phyloP scores from a whole-genome alignment of 2,888 invertebrate species.

The Campoletis raptor region DNA sequence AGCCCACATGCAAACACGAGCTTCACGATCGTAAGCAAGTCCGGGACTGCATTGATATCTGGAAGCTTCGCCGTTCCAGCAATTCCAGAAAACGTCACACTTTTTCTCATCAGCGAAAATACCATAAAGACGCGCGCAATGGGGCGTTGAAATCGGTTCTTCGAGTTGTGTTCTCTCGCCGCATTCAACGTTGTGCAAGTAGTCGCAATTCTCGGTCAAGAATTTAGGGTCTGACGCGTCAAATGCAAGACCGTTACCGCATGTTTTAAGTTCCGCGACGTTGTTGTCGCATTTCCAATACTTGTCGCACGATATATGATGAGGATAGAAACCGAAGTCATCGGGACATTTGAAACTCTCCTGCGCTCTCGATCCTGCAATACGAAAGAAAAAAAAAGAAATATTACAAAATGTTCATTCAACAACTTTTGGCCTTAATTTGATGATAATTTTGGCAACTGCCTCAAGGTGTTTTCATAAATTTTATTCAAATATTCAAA shows the following conservation, averaged over 20 bases:
- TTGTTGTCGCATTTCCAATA: conserved; percentile 98
- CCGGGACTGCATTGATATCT: conserved; percentile 98
- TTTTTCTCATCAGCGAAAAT: conserved; percentile 95
- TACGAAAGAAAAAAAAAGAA: conserved; percentile 46
- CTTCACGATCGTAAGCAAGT: conserved; percentile 96
- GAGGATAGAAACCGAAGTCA: conserved; percentile 97
- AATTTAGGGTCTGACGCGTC: conserved; percentile 95
- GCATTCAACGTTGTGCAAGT: conserved; percentile 97
- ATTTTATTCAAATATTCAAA: not conserved
- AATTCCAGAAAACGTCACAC: conserved; percentile 98
- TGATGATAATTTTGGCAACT: not conserved
- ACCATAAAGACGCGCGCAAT: conserved; percentile 95
- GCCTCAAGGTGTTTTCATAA: not conserved
- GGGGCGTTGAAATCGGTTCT: conserved; percentile 93
- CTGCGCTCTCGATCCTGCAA: conserved; percentile 87
- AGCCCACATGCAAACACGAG: conserved; percentile 98
- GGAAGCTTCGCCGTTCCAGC: conserved; percentile 98
- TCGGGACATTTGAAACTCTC: conserved; percentile 97
- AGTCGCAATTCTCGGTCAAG: conserved; percentile 97
- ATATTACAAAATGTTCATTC: not conserved
- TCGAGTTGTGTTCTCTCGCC: conserved; percentile 95
- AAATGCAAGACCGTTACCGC: conserved; percentile 97
- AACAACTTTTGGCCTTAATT: not conserved
- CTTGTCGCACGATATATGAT: conserved; percentile 95
- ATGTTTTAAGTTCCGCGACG: conserved; percentile 94